Base-by-base conservation (phyloP, 2,888 invertebrate genomes). In the Parnassius apollo region DNA sequence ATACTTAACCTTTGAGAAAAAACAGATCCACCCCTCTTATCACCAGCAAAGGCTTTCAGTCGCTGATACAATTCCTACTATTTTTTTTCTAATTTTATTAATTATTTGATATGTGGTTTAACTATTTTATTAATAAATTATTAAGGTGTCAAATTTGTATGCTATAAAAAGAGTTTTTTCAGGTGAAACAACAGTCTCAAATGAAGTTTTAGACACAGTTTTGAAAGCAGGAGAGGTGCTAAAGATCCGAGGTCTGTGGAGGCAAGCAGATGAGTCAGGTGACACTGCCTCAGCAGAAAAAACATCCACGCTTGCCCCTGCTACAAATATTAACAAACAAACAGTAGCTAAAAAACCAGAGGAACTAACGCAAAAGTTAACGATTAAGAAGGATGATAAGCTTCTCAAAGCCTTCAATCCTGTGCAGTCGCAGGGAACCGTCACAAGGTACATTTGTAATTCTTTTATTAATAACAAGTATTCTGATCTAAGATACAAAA, bases 171-270 rank as follows among this genome's bases (percentile, higher is more conserved):
- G 0, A 18, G 9, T 10, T 18, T 18, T 8, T 13, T 58, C 83
- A 88, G 95, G 95, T 25, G 95, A 95, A 87, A 96, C 96, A 42
- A 96, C 96, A 52, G 96, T 97, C 42, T 96, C 96, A 61, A 96
- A 96, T 84, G 96, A 96, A 76, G 96, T 97, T 55, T 83, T 97
- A 65, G 96, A 96, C 71, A 95, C 94, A 67, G 96, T 97, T 1
- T 81, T 97, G 42, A 94, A 95, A 77, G 97, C 96, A 0, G 97
- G 97, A 0, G 96, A 97, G 78, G 94, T 96, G 12, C 85, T 97
- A 3, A 95, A 96, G 81, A 95, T 96, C 57, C 94, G 96, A 56
- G 97, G 97, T 0, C 86, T 97, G 1, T 97, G 96, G 93, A 93
- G 96, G 73, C 95, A 94, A 68, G 92, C 93, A 59, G 93, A 93